Conservation (phyloP, 2,888 invertebrate species). For the Apomyelois bistriatella region DNA sequence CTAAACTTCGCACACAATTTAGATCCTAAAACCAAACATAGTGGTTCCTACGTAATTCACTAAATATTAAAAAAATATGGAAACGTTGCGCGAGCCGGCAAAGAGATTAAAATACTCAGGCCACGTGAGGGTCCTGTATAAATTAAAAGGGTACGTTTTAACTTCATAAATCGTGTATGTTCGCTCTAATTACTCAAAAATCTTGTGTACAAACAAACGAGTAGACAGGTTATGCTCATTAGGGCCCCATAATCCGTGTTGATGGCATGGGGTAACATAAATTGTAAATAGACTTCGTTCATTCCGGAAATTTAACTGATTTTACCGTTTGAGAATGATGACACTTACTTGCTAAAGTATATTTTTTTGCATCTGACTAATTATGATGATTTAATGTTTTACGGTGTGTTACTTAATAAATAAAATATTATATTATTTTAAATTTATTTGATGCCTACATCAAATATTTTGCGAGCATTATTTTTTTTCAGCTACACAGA, state of each 20-base stretch:
- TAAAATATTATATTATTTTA: too few species aligned
- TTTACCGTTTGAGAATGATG: too few species aligned
- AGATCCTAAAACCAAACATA: too few species aligned
- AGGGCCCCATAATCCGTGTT: conserved; percentile 15
- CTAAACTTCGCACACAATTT: too few species aligned
- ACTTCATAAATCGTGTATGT: conserved; percentile 28
- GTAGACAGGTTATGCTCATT: conserved; percentile 32
- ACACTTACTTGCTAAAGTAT: too few species aligned
- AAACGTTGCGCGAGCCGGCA: conserved; percentile 12
- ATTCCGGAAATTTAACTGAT: too few species aligned
- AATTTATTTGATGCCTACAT: too few species aligned
- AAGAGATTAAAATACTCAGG: conserved; percentile 22
- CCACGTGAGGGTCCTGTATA: conserved; percentile 22
- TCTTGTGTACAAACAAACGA: conserved; percentile 29
- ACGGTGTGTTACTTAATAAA: too few species aligned
- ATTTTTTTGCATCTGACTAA: too few species aligned
- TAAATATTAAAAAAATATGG: conserved; percentile 9
- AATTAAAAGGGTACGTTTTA: conserved; percentile 29
- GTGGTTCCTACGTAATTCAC: neutral
- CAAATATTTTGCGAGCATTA: too few species aligned
- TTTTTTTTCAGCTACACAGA: too few species aligned
- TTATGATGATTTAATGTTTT: too few species aligned
- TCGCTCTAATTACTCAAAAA: conserved; percentile 37
- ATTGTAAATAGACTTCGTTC: neutral
- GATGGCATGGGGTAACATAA: neutral